Evolutionary conservation across 2,113 vertebrate species (phyloP).

Genomic region (Ancistrus triradiatus): DNA sequence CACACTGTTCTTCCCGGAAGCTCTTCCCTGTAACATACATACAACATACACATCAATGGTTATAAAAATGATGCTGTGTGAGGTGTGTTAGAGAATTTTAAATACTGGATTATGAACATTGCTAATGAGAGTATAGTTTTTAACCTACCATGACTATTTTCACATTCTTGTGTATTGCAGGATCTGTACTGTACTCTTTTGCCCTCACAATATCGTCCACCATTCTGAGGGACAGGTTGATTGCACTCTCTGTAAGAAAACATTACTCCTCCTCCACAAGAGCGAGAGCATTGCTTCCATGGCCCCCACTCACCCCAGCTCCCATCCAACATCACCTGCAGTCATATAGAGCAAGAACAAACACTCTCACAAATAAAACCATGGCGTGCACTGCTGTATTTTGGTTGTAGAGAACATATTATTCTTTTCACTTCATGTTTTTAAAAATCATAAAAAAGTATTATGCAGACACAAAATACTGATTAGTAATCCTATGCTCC

Average conservation of each 20-base stretch:
- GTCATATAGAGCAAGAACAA: slow-evolving; percentile 11
- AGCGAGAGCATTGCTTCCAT: slow-evolving; percentile 90
- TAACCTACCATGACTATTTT: slow-evolving; percentile 64
- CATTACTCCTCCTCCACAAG: slow-evolving; percentile 87
- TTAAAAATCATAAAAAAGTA: too few species aligned
- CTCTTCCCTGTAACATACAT: slow-evolving; percentile 73
- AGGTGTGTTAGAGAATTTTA: too few species aligned
- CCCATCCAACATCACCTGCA: slow-evolving; percentile 77
- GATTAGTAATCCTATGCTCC: too few species aligned
- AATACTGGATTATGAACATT: too few species aligned
- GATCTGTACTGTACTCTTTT: slow-evolving; percentile 86
- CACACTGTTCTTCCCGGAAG: slow-evolving; percentile 93
- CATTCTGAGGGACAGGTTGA: slow-evolving; percentile 77
- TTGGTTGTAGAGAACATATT: not conserved
- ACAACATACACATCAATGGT: not conserved
- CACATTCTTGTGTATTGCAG: slow-evolving; percentile 81
- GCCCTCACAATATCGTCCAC: slow-evolving; percentile 88
- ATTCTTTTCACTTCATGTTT: too few species aligned
- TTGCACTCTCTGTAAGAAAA: slow-evolving; percentile 87
- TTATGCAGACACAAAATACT: too few species aligned
- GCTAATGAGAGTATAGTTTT: not conserved
- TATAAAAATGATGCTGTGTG: too few species aligned
- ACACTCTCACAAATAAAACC: not conserved
- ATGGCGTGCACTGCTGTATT: not conserved
- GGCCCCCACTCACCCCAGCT: slow-evolving; percentile 84